Base-by-base conservation (phyloP, 2,888 invertebrate species). In the Tiphia femorata region DNA sequence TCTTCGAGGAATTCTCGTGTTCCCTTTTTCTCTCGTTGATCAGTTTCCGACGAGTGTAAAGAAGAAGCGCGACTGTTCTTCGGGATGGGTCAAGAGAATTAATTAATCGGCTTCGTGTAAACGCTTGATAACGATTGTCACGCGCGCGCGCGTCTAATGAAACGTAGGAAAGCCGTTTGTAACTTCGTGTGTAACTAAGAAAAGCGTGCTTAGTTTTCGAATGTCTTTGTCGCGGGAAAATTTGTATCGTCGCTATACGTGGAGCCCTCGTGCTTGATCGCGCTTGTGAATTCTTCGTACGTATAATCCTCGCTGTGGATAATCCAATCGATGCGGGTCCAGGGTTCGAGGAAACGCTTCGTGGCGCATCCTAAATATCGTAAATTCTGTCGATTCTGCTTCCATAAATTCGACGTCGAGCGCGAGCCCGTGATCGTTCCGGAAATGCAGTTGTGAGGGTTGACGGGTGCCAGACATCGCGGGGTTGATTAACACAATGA, bases 401-500 rank as follows among this genome's bases (percentile, higher is more conserved):
- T 33, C 12, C 33, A 5, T 12, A 5, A 14, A 14, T 33, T 1
- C 14, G 12, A 7, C 12, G 4, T 6, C 33, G 33, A 7, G 4
- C 12, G 5, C 4, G 33, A 33, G 12, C 12, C 5, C 2, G 1
- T n/a, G 33, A n/a, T n/a, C 33, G 1, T 14, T 29, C 29, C 33
- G 33, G 29, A 2, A 33, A 33, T 5, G 12, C n/a, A 33, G 5
- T 33, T n/a, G 4, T n/a, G n/a, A n/a, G n/a, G n/a, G 6, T n/a
- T 3, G 8, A 33, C 33, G 33, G 4, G 25, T 8, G 33, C 33
- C 12, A 33, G 33, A n/a, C 33, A 14, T 14, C 12, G 7, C 4
- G n/a, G 12, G 25, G 58, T 58, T 51, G 51, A 59, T 57, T 69
- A n/a, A 58, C 57, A 62, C 64, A 57, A 67, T 58, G 59, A 67